Evolutionary conservation across 30 jellyfish, hydroid and myxozoan species (phyloP).

Genomic region (Cassiopea xamachana): DNA sequence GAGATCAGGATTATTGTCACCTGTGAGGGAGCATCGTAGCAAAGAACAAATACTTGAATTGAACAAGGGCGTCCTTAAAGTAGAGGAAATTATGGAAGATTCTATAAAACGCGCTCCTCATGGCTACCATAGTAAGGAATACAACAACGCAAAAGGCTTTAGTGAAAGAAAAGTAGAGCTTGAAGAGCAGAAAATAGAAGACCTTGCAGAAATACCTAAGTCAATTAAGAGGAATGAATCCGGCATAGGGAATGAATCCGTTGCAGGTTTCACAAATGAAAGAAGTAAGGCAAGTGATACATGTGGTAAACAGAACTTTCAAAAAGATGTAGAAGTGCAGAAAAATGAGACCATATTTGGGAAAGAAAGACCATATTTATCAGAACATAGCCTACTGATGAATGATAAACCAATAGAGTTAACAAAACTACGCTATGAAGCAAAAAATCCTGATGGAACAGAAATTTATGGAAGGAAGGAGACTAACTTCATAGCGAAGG

Average conservation of each 20-base stretch:
- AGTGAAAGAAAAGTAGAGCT: not conserved
- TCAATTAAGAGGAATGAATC: not conserved
- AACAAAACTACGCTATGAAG: slow-evolving; percentile 11
- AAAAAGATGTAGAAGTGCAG: not conserved
- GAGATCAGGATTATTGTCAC: slow-evolving; percentile 37
- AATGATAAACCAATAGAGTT: slow-evolving; percentile 1
- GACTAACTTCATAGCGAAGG: not conserved
- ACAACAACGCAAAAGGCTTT: not conserved
- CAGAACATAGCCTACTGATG: not conserved
- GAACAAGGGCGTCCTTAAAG: too few relatives aligned
- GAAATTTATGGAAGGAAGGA: not conserved
- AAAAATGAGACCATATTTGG: not conserved
- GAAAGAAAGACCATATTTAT: not conserved
- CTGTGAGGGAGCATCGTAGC: slow-evolving; percentile 3
- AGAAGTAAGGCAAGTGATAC: not conserved
- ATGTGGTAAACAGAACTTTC: not conserved
- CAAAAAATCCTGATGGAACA: not conserved
- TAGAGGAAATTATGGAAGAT: not conserved
- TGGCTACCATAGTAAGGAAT: not conserved
- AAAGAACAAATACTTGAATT: too few relatives aligned
- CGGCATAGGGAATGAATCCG: not conserved
- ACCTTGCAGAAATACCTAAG: not conserved
- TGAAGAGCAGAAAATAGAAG: not conserved
- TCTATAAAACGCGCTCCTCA: not conserved
- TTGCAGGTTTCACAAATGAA: not conserved